Evolutionary conservation across 2,797 vertebrate genomes (phyloP).

Genomic region (Champsocephalus esox): DNA sequence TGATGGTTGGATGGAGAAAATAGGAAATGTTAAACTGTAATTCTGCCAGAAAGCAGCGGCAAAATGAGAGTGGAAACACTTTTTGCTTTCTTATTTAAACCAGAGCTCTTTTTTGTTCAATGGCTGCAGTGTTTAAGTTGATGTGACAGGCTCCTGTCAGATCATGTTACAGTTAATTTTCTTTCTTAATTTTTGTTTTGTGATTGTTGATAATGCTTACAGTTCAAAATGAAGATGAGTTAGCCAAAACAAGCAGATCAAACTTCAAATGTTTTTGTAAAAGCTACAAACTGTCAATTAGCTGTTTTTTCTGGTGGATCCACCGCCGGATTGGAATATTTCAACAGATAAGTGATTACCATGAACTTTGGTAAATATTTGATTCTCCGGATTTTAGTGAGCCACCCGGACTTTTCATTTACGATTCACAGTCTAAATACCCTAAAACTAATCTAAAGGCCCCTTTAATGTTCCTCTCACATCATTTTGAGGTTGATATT

Average conservation of each 20-base stretch:
- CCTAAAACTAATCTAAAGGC: no score
- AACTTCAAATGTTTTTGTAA: background rate
- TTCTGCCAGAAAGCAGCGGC: conserved; percentile 33
- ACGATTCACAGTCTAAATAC: no score
- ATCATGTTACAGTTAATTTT: conserved; percentile 26
- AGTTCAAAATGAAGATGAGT: background rate
- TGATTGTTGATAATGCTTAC: background rate
- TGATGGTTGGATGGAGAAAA: conserved; percentile 59
- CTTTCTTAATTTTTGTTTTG: conserved; percentile 9
- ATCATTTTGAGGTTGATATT: background rate
- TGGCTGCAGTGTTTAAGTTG: conserved; percentile 24
- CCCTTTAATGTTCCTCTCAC: background rate
- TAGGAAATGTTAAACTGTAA: conserved; percentile 50
- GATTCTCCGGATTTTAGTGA: no score
- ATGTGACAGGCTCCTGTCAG: conserved; percentile 30
- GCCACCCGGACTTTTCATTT: no score
- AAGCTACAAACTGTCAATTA: background rate
- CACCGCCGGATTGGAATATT: background rate
- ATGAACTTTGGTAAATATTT: background rate
- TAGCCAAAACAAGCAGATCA: background rate
- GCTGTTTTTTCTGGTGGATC: background rate
- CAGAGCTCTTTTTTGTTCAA: conserved; percentile 35
- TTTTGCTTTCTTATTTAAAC: conserved; percentile 54
- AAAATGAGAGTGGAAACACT: conserved; percentile 54
- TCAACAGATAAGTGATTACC: background rate